These are phyloP conservation scores for Tenthredo scrophulariae DNA, from an alignment of 2,888 invertebrate genomes.

Conservation along the genomic window DNA sequence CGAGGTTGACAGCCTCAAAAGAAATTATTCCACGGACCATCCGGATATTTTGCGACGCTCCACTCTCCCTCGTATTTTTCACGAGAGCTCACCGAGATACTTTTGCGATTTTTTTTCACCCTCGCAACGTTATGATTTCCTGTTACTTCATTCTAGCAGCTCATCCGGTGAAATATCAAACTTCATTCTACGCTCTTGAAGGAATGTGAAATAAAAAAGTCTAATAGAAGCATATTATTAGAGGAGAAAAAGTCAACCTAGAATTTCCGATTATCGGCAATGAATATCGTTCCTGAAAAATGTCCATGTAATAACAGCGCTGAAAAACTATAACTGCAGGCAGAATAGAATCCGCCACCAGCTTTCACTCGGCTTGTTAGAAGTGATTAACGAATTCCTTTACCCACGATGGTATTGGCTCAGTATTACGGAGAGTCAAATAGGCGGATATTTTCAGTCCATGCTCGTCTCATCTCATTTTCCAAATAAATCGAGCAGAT, in stretches of 20 bases:
- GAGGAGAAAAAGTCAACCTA: not conserved
- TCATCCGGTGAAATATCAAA: constrained; percentile 25
- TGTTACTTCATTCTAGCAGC: constrained; percentile 12
- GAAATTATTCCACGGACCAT: constrained; percentile 41
- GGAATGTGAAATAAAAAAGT: not conserved
- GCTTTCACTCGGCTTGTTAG: not conserved
- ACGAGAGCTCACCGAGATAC: not conserved
- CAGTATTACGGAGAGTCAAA: not conserved
- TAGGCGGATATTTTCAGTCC: not conserved
- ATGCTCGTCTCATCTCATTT: not conserved
- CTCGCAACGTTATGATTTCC: constrained; percentile 24
- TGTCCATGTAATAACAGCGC: not conserved
- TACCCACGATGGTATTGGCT: not conserved
- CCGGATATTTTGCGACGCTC: constrained; percentile 9
- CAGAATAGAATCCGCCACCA: not conserved
- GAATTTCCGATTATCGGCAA: constrained; percentile 9
- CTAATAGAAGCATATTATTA: not conserved
- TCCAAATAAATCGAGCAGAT: constrained; percentile 2
- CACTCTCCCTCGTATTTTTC: constrained; percentile 39
- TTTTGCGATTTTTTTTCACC: constrained; percentile 7
- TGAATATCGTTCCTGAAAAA: constrained; percentile 7
- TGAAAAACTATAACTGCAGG: constrained; percentile 13
- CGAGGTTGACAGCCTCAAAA: constrained; percentile 46
- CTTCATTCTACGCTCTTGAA: not conserved
- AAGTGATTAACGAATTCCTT: constrained; percentile 29